Percentiles rank a stretch among this genome's conserved stretches.
Evolutionary conservation across 2,888 invertebrate species (phyloP).

Genomic region (Drosophila rellima): DNA sequence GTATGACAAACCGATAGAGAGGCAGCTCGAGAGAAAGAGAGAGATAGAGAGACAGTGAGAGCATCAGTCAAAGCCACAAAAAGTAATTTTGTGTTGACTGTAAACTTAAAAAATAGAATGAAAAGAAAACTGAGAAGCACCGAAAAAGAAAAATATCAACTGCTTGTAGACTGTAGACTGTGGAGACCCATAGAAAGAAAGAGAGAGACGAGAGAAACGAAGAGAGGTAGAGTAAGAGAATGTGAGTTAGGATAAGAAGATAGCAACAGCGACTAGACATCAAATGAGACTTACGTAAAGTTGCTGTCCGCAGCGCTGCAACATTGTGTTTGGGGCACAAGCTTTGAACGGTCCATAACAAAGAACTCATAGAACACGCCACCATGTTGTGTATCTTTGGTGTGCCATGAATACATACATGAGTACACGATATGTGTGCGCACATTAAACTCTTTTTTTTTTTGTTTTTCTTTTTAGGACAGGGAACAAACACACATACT

Average conservation of each 20-base stretch:
- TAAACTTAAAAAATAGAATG: constrained; percentile 40
- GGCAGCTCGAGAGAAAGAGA: constrained; percentile 9
- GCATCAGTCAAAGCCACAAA: constrained; percentile 57
- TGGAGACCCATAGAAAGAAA: not conserved
- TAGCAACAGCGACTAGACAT: constrained; percentile 32
- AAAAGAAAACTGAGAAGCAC: constrained; percentile 23
- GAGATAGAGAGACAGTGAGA: constrained; percentile 13
- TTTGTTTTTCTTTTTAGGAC: constrained; percentile 15
- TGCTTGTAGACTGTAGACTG: constrained; percentile 34
- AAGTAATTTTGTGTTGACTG: constrained; percentile 60
- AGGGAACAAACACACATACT: constrained; percentile 2
- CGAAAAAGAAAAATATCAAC: constrained; percentile 28
- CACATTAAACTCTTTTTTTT: constrained; percentile 17
- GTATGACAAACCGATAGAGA: constrained; percentile 22
- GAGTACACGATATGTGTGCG: not conserved
- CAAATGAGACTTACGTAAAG: constrained; percentile 48
- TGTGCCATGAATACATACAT: constrained; percentile 7
- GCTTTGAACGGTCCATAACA: constrained; percentile 9
- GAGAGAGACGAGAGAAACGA: too few relatives aligned
- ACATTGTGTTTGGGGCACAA: constrained; percentile 8
- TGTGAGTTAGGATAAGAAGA: not conserved
- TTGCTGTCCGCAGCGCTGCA: too few relatives aligned
- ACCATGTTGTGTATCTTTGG: constrained; percentile 19
- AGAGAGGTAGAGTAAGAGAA: not conserved
- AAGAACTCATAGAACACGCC: constrained; percentile 25